A percentile compares a stretch with the other conserved stretches of the same genome.
These are phyloP conservation scores for Gisinianus flammeolus DNA, from an alignment of 2,888 invertebrate species.

Conservation along the genomic window DNA sequence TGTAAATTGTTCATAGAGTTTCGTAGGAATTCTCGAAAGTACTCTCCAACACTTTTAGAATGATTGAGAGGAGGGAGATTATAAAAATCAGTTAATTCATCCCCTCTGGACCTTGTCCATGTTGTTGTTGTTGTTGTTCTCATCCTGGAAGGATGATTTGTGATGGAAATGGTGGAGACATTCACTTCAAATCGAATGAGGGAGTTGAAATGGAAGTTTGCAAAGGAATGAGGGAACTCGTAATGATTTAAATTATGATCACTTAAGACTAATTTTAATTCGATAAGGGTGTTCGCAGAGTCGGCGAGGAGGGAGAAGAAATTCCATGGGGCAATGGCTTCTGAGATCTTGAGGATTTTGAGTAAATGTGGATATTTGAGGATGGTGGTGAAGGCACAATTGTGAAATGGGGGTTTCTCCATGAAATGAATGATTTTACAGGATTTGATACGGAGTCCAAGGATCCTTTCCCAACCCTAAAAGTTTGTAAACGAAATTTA, in stretches of 20 bases:
- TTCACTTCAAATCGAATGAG: constrained; percentile 37
- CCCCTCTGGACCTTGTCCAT: not conserved
- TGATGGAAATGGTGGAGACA: constrained; percentile 34
- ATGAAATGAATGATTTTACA: constrained; percentile 49
- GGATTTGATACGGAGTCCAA: constrained; percentile 42
- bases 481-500: too few relatives aligned
- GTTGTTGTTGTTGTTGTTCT: not conserved
- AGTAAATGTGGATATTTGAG: constrained; percentile 45
- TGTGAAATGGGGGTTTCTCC: constrained; percentile 34
- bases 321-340: constrained; percentile 48
- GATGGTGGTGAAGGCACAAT: constrained; percentile 28
- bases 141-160: constrained; percentile 11
- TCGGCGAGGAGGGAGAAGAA: constrained; percentile 46
- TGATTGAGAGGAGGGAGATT: constrained; percentile 5
- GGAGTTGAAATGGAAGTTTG: constrained; percentile 43
- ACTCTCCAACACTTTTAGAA: constrained; percentile 11
- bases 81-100: not conserved
- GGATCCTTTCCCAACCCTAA: constrained; percentile 45
- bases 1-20: constrained; percentile 12
- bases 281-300: constrained; percentile 29
- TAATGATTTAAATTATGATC: constrained; percentile 11
- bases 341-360: constrained; percentile 44
- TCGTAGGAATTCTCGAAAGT: constrained; percentile 17
- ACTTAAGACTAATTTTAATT: constrained; percentile 29
- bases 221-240: constrained; percentile 34